Conservation (phyloP, 2,888 invertebrate species). For the Hemaris fuciformis region DNA sequence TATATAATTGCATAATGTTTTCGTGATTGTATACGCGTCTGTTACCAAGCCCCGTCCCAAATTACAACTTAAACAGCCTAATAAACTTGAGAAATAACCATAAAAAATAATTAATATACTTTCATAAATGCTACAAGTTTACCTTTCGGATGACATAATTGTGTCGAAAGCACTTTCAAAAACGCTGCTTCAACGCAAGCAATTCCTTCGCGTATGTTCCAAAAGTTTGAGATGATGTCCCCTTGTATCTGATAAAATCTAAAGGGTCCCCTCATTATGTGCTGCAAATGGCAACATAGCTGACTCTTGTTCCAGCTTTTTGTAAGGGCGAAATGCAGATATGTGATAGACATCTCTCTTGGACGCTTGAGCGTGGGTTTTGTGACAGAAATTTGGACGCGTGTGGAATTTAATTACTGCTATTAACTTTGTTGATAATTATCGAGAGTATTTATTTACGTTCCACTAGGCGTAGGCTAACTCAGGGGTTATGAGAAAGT, state of each 20-base stretch:
- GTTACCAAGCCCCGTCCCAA: no score
- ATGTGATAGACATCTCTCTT: constrained; percentile 15
- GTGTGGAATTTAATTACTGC: not conserved
- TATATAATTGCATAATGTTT: no score
- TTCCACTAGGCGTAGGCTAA: no score
- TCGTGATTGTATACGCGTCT: no score
- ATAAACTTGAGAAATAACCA: not conserved
- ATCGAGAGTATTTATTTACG: not conserved
- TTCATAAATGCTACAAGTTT: not conserved
- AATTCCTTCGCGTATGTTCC: not conserved
- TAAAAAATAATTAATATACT: not conserved
- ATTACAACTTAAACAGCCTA: no score
- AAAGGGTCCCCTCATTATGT: constrained; percentile 22
- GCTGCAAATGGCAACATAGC: constrained; percentile 24
- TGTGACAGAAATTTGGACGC: constrained; percentile 1
- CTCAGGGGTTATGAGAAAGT: no score
- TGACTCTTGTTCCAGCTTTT: constrained; percentile 26
- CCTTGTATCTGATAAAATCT: constrained; percentile 14
- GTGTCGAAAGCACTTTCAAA: no score
- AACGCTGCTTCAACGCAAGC: not conserved
- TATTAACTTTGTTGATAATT: not conserved
- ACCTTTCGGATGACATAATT: no score
- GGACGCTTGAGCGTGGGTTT: constrained; percentile 1
- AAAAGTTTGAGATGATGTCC: constrained; percentile 8
- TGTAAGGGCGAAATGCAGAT: constrained; percentile 14